A percentile compares a stretch with the other conserved stretches of the same genome.
Conservation (phyloP, 2,113 vertebrate genomes). For the Tupaia chinensis region DNA sequence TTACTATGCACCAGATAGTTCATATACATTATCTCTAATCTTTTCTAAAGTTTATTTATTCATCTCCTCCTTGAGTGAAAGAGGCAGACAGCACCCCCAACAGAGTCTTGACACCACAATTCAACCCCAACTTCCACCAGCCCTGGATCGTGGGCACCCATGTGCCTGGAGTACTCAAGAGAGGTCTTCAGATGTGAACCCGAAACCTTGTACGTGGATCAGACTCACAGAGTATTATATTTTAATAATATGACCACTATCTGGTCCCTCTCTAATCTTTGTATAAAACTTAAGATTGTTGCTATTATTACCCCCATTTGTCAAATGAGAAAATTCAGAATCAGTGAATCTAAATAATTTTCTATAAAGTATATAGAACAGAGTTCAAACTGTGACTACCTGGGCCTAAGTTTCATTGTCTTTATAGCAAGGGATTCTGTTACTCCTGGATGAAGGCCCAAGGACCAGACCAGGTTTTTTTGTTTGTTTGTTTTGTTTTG, state of each 20-base stretch:
- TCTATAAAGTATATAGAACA: neutral
- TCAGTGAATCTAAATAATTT: neutral
- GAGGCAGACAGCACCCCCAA: no score
- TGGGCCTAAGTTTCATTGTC: neutral
- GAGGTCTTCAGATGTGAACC: no score
- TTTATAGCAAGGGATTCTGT: neutral
- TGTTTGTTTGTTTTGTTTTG: neutral
- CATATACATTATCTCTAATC: neutral
- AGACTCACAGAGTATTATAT: no score
- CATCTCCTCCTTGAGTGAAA: no score
- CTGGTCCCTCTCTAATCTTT: neutral
- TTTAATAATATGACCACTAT: no score
- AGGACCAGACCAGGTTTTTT: neutral
- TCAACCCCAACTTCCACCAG: no score
- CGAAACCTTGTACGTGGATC: no score
- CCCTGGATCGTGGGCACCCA: no score
- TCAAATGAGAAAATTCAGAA: neutral
- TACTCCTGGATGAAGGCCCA: neutral
- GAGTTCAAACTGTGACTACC: neutral
- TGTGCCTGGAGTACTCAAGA: no score
- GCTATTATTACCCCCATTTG: neutral
- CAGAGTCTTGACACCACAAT: no score
- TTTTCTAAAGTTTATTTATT: neutral
- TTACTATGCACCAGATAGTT: neutral
- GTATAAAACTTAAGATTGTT: neutral